A percentile compares a stretch with the other conserved stretches of the same genome.
Conservation (phyloP, 2,113 vertebrate species). For the Tor tambroides region DNA sequence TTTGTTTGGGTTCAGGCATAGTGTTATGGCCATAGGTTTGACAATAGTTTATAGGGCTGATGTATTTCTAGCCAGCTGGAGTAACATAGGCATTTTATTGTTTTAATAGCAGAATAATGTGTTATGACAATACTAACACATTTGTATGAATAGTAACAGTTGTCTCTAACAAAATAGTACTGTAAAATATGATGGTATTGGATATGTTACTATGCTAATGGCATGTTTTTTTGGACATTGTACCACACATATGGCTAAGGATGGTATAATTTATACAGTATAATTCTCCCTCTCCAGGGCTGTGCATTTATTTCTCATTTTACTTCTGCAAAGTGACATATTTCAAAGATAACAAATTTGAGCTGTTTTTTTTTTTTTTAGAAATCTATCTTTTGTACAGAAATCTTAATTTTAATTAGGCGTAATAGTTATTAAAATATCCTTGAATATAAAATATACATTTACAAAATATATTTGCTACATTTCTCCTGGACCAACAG, state of each 20-base stretch:
- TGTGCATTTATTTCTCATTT: background rate
- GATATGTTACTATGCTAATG: background rate
- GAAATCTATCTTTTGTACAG: background rate
- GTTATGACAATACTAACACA: constrained; percentile 1
- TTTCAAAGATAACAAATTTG: background rate
- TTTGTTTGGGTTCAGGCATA: background rate
- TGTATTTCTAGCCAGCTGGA: background rate
- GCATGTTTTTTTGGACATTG: background rate
- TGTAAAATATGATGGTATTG: background rate
- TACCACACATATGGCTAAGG: background rate
- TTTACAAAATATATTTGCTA: too few species aligned
- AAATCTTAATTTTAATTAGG: background rate
- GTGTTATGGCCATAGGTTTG: background rate
- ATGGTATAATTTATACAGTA: background rate
- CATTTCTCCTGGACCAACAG: too few species aligned
- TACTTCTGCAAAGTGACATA: too few species aligned
- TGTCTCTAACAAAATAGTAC: background rate
- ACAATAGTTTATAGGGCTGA: background rate
- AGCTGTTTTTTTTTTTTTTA: too few species aligned
- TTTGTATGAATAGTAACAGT: background rate
- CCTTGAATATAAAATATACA: too few species aligned
- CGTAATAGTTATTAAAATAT: background rate
- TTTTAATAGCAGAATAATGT: constrained; percentile 7
- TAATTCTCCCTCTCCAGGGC: background rate
- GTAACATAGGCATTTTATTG: background rate